Percentiles rank a stretch among this genome's conserved stretches.
Conservation (phyloP, 1,140 invertebrate species). For the Ctenoplectra terminalis region DNA sequence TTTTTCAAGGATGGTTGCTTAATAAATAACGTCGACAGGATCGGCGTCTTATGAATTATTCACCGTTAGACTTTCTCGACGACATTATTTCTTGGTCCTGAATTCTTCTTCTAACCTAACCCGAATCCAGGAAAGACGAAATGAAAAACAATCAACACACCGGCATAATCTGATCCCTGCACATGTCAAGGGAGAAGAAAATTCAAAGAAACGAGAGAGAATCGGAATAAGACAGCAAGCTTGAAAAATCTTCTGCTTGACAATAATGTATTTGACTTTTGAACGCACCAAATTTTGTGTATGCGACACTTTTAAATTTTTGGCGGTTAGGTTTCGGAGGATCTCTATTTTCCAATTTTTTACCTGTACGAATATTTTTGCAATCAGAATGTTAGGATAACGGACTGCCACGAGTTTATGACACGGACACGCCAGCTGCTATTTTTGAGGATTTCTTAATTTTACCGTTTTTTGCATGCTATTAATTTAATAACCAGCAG, state of each 20-base stretch:
- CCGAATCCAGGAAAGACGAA: constrained; percentile 7
- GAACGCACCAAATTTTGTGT: not conserved
- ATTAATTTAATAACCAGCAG: too few relatives aligned
- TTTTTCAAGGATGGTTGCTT: constrained; percentile 54
- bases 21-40: constrained; percentile 71
- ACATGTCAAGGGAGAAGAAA: not conserved
- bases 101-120: not conserved
- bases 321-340: not conserved
- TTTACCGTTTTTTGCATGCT: too few relatives aligned
- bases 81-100: constrained; percentile 26
- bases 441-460: too few relatives aligned
- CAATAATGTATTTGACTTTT: not conserved
- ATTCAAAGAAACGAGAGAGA: not conserved
- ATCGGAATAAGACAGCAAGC: not conserved
- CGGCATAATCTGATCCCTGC: constrained; percentile 7
- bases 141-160: constrained; percentile 33
- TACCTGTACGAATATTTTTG: too few relatives aligned
- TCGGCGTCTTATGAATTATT: constrained; percentile 70
- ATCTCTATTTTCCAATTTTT: too few relatives aligned
- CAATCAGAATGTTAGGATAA: too few relatives aligned
- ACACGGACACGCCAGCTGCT: too few relatives aligned
- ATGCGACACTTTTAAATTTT: not conserved
- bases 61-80: constrained; percentile 33
- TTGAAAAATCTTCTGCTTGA: not conserved
- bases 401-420: too few relatives aligned